A percentile compares a stretch with the other conserved stretches of the same genome.
Conservation (phyloP, 2,888 invertebrate species). For the Scelioninae gen. 2 region DNA sequence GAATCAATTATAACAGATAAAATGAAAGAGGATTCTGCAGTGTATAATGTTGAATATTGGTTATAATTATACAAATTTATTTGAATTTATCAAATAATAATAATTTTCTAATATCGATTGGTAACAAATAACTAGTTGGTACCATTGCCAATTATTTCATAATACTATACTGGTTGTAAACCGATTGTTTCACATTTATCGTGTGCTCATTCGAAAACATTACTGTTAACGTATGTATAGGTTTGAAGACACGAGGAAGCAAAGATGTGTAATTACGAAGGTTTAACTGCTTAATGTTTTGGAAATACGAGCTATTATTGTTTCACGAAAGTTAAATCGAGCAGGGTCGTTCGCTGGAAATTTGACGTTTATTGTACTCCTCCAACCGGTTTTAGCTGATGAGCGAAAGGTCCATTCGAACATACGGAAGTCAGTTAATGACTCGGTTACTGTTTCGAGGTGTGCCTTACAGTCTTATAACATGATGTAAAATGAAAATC, state of each 20-base stretch:
- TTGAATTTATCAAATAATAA: too few species aligned
- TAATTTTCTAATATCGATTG: too few species aligned
- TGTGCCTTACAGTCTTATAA: constrained; percentile 22
- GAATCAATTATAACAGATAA: too few species aligned
- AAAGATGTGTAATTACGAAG: not conserved
- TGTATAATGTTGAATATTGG: too few species aligned
- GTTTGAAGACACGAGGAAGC: constrained; percentile 1
- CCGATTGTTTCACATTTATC: too few species aligned
- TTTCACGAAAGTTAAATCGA: constrained; percentile 28
- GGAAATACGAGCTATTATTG: constrained; percentile 19
- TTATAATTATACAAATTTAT: too few species aligned
- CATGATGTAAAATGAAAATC: constrained; percentile 3
- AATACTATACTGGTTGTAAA: too few species aligned
- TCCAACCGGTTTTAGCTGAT: constrained; percentile 43
- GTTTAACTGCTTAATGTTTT: constrained; percentile 8
- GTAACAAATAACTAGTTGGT: too few species aligned
- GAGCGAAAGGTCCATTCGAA: constrained; percentile 35
- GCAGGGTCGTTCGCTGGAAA: constrained; percentile 26
- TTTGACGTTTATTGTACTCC: constrained; percentile 37
- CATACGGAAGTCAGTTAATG: constrained; percentile 43
- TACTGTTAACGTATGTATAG: too few species aligned
- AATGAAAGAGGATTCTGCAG: too few species aligned
- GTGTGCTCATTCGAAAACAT: too few species aligned
- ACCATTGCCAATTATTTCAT: too few species aligned
- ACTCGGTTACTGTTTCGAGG: constrained; percentile 32